A percentile compares a stretch with the other conserved stretches of the same genome.
phyloP scores from a whole-genome alignment of 2,888 invertebrate species.

The Allacma fusca region DNA sequence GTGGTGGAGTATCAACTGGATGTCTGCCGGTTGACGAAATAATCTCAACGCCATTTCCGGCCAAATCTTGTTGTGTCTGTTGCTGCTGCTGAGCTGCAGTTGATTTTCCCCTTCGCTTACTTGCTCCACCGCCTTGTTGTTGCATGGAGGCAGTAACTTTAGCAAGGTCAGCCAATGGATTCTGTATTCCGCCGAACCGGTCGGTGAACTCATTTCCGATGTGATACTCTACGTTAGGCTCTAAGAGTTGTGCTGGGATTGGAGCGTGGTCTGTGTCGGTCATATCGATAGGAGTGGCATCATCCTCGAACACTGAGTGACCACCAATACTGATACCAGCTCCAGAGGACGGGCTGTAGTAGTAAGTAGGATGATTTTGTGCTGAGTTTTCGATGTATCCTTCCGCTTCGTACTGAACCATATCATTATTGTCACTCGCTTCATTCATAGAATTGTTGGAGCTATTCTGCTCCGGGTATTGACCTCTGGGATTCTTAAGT shows the following conservation, averaged over 20 bases:
- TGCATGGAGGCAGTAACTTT: constrained; percentile 60
- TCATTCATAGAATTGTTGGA: constrained; percentile 50
- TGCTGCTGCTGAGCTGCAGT: constrained; percentile 37
- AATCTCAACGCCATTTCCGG: constrained; percentile 59
- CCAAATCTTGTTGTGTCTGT: constrained; percentile 52
- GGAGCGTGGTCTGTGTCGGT: constrained; percentile 60
- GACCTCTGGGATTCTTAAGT: constrained; percentile 60
- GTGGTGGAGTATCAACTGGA: constrained; percentile 51
- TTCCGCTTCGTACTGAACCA: constrained; percentile 61
- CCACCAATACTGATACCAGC: constrained; percentile 57
- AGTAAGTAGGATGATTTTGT: constrained; percentile 48
- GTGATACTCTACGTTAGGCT: constrained; percentile 61
- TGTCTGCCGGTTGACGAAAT: constrained; percentile 59
- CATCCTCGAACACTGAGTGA: constrained; percentile 51
- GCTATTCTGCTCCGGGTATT: constrained; percentile 48
- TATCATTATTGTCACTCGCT: constrained; percentile 60
- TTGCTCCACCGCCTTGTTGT: constrained; percentile 49
- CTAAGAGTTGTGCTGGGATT: constrained; percentile 60
- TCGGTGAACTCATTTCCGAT: constrained; percentile 60
- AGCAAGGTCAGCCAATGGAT: constrained; percentile 59
- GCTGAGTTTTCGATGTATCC: constrained; percentile 50
- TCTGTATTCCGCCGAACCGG: constrained; percentile 55
- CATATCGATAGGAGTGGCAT: constrained; percentile 59
- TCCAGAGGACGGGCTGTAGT: constrained; percentile 58
- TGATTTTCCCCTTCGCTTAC: constrained; percentile 43